phyloP scores from a whole-genome alignment of 2,888 invertebrate genomes.

The Metopia argyrocephala region DNA sequence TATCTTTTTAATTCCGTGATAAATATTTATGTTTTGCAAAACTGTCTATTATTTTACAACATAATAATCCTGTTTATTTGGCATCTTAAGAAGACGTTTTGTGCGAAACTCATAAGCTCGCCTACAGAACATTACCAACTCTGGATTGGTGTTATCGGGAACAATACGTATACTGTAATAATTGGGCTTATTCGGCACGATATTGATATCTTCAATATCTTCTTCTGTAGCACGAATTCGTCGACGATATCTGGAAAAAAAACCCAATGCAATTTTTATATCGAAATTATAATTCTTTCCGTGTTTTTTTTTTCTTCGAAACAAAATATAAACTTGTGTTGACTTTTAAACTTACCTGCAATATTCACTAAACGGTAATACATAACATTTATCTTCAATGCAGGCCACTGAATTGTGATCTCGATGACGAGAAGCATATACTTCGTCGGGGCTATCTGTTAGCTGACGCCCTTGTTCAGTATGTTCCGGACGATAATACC shows the following conservation, averaged over 20 bases:
- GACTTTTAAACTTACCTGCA: constrained; percentile 85
- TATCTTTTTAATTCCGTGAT: constrained; percentile 30
- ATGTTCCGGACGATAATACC: constrained; percentile 99
- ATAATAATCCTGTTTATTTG: constrained; percentile 74
- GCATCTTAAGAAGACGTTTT: constrained; percentile 80
- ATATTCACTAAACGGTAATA: constrained; percentile 96
- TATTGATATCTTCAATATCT: constrained; percentile 85
- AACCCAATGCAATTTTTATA: constrained; percentile 12
- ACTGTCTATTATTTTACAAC: constrained; percentile 65
- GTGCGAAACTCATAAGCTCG: constrained; percentile 96
- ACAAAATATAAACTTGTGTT: not conserved
- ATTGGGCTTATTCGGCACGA: constrained; percentile 85
- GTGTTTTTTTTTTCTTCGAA: no score
- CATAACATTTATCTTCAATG: constrained; percentile 98
- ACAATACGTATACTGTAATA: constrained; percentile 80
- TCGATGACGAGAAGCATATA: constrained; percentile 96
- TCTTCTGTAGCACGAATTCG: constrained; percentile 88
- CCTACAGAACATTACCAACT: constrained; percentile 95
- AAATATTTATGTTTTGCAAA: constrained; percentile 6
- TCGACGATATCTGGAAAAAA: constrained; percentile 87
- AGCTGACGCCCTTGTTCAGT: constrained; percentile 92
- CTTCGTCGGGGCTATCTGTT: constrained; percentile 91
- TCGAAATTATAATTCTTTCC: not conserved
- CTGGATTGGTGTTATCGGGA: constrained; percentile 85
- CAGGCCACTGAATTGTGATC: constrained; percentile 98